Evolutionary conservation across 2,888 invertebrate genomes (phyloP).

Genomic region (Onchidella celtica): DNA sequence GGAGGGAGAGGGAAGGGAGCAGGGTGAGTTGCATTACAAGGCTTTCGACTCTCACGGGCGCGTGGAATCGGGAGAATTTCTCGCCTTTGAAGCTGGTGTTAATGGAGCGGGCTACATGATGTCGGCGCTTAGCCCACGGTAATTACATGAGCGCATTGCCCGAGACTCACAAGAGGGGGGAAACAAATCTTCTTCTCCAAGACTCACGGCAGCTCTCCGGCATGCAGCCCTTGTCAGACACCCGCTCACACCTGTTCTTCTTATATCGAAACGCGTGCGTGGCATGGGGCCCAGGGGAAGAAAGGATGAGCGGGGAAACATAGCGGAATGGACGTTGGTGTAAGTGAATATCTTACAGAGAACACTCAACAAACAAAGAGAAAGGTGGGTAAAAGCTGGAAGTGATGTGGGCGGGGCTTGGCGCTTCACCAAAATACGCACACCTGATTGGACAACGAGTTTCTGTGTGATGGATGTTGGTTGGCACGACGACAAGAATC

Average conservation of each 20-base stretch:
- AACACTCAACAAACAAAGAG: too few relatives aligned
- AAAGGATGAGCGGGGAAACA: neutral
- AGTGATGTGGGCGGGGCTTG: too few relatives aligned
- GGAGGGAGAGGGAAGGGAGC: too few relatives aligned
- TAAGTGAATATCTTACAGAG: neutral
- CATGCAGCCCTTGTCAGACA: slow-evolving; percentile 25
- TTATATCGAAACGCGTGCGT: slow-evolving; percentile 44
- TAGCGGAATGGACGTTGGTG: neutral
- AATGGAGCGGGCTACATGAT: slow-evolving; percentile 9
- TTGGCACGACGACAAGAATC: neutral
- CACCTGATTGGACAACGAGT: neutral
- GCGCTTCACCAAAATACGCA: neutral
- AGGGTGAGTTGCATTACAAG: too few relatives aligned
- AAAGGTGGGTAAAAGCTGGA: too few relatives aligned
- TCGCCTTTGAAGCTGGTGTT: neutral
- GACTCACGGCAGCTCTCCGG: neutral
- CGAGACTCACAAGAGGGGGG: slow-evolving; percentile 17
- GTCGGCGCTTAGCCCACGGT: slow-evolving; percentile 1
- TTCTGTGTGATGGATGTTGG: neutral
- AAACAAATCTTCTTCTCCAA: neutral
- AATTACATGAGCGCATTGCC: slow-evolving; percentile 21
- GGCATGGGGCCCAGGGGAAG: neutral
- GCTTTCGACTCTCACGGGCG: neutral
- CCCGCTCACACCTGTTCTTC: slow-evolving; percentile 41
- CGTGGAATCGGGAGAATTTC: slow-evolving; percentile 11